A percentile compares a stretch with the other conserved stretches of the same genome.
These are phyloP conservation scores for Chauna torquata DNA, from an alignment of 2,113 vertebrate species.

Conservation along the genomic window DNA sequence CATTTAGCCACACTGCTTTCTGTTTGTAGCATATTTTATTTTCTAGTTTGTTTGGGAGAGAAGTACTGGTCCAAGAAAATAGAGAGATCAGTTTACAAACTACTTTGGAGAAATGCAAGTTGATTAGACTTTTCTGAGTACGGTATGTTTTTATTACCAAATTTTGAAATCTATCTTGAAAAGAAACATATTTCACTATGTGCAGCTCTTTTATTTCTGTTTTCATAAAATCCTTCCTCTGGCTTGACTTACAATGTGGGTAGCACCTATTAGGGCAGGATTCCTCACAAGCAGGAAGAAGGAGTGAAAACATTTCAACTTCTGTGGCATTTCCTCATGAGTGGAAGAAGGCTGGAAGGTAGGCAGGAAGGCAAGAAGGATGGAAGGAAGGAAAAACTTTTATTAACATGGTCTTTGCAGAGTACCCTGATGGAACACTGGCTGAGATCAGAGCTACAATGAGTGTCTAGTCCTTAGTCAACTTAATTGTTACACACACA, in stretches of 20 bases:
- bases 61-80: not conserved
- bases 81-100: not conserved
- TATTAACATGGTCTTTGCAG: not conserved
- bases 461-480: slow-evolving; percentile 39
- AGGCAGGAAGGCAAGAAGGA: not conserved
- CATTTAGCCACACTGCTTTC: not conserved
- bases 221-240: not conserved
- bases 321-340: not conserved
- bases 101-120: not conserved
- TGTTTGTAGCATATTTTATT: slow-evolving; percentile 22
- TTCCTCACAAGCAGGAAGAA: not conserved
- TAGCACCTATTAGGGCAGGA: not conserved
- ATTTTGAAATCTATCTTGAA: slow-evolving; percentile 13
- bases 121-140: slow-evolving; percentile 6
- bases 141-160: slow-evolving; percentile 1
- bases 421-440: not conserved
- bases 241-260: not conserved
- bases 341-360: not conserved
- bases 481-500: not conserved
- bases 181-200: slow-evolving; percentile 14
- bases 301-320: not conserved
- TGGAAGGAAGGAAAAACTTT: not conserved
- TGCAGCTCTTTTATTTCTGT: not conserved
- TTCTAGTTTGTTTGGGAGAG: not conserved
- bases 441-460: slow-evolving; percentile 14